phyloP scores from a whole-genome alignment of 2,113 vertebrate species.

The Antennarius striatus region DNA sequence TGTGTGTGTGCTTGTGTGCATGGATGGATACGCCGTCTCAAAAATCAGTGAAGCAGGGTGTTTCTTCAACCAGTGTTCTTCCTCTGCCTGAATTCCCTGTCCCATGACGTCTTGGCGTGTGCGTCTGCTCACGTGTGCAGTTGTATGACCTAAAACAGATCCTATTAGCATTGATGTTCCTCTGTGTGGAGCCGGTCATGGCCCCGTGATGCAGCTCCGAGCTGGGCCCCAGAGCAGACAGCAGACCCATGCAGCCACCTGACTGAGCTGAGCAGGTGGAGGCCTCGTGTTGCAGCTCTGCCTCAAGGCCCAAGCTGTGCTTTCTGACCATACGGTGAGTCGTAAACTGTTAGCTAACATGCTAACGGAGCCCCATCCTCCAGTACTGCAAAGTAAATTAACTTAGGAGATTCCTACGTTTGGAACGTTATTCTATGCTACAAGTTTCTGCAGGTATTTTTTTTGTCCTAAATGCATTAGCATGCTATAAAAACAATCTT shows the following conservation, averaged over 20 bases:
- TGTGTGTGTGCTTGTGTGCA: slow-evolving; percentile 13
- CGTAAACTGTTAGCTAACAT: slow-evolving; percentile 51
- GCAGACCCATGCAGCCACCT: slow-evolving; percentile 63
- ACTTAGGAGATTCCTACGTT: not conserved
- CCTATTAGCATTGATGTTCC: slow-evolving; percentile 42
- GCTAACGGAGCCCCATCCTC: slow-evolving; percentile 28
- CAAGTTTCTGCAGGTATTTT: no score
- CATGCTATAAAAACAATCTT: no score
- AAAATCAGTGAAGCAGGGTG: slow-evolving; percentile 57
- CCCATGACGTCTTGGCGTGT: slow-evolving; percentile 40
- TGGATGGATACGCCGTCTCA: slow-evolving; percentile 34
- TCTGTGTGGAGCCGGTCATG: not conserved
- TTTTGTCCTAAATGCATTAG: no score
- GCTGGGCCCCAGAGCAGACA: slow-evolving; percentile 38
- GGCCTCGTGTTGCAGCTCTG: slow-evolving; percentile 57
- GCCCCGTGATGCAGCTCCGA: slow-evolving; percentile 40
- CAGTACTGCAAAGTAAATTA: not conserved
- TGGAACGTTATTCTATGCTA: no score
- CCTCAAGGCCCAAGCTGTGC: slow-evolving; percentile 55
- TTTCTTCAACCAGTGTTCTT: slow-evolving; percentile 42
- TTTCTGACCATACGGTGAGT: slow-evolving; percentile 56
- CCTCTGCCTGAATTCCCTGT: slow-evolving; percentile 41
- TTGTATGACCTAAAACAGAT: slow-evolving; percentile 46
- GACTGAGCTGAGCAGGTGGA: slow-evolving; percentile 41
- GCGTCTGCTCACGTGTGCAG: slow-evolving; percentile 22